Percentiles rank a stretch among this genome's conserved stretches.
These are phyloP conservation scores for Empis stercorea DNA, from an alignment of 2,888 invertebrate species.

Conservation along the genomic window DNA sequence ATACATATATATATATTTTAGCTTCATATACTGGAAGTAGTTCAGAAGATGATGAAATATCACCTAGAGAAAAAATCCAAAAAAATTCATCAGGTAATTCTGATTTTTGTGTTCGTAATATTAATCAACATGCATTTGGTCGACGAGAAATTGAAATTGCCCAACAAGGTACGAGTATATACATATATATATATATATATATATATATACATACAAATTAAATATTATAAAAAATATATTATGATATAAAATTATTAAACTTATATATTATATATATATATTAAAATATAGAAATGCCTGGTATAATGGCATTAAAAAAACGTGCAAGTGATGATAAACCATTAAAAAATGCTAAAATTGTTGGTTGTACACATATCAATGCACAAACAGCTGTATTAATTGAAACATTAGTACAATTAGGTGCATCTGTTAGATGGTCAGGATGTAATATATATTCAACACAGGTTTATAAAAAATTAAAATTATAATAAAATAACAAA, in stretches of 20 bases:
- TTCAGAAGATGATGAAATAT: constrained; percentile 86
- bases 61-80: constrained; percentile 86
- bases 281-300: constrained; percentile 74
- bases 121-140: constrained; percentile 87
- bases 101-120: constrained; percentile 90
- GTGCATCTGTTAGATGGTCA: constrained; percentile 89
- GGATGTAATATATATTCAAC: constrained; percentile 98
- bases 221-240: no score
- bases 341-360: constrained; percentile 86
- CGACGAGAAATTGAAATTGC: constrained; percentile 95
- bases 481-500: not conserved
- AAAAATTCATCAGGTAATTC: constrained; percentile 70
- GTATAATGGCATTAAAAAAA: constrained; percentile 87
- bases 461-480: constrained; percentile 41
- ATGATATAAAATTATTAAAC: no score
- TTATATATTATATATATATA: no score
- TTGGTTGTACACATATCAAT: constrained; percentile 96
- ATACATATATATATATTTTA: no score
- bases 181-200: no score
- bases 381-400: constrained; percentile 95
- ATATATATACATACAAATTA: no score
- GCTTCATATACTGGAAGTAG: constrained; percentile 61
- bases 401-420: constrained; percentile 76
- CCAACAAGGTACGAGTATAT: constrained; percentile 84
- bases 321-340: constrained; percentile 90